Evolutionary conservation across 1,140 invertebrate species (phyloP), one percentile per base, ranked within the genome.

Genomic region (Papilio glaucus): DNA sequence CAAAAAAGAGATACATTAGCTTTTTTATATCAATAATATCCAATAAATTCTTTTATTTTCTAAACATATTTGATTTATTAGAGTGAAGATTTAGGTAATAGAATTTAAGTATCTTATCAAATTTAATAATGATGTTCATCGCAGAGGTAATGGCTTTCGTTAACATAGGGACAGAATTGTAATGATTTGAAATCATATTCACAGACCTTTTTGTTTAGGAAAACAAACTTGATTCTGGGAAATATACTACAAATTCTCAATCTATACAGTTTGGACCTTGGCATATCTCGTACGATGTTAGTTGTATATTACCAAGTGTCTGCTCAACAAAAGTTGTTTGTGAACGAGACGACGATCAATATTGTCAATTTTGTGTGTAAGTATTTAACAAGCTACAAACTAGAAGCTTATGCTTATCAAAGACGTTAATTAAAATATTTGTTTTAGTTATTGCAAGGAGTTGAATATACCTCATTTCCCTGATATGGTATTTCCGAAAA

Each of bases 401-500:
- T 21, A 29, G 10, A 13, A 9, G 1, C 15, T 42, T 21, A 72
- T 13, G 13, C 13, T 39, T 29, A 38, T 33, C 7, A 38, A 38
- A 24, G 18, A 42, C 21, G 26, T 60, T 69, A 8, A 15, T 74
- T n/a, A 42, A 37, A 13, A 37, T 21, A 39, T 42, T n/a, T 63
- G 33, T 92, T 95, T 72, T 84, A 98, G 97, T 79, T 99, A 96
- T 87, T 96, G 95, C 76, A 94, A 94, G 73, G 94, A 96, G 21
- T 89, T 99, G 60, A 93, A 95, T 75, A 94, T 99, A 77, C 98
- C 98, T 41, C 98, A 99, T 88, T 94, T 99, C 77, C 99, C 99
- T 15, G 99, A 99, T 86, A 99, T 99, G 98, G 97, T 99, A 15
- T 99, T 99, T 95, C 97, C 98, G 21, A 97, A 97, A 79, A 99